These are phyloP conservation scores for Eupithecia insigniata DNA, from an alignment of 2,888 invertebrate genomes.

Conservation along the genomic window DNA sequence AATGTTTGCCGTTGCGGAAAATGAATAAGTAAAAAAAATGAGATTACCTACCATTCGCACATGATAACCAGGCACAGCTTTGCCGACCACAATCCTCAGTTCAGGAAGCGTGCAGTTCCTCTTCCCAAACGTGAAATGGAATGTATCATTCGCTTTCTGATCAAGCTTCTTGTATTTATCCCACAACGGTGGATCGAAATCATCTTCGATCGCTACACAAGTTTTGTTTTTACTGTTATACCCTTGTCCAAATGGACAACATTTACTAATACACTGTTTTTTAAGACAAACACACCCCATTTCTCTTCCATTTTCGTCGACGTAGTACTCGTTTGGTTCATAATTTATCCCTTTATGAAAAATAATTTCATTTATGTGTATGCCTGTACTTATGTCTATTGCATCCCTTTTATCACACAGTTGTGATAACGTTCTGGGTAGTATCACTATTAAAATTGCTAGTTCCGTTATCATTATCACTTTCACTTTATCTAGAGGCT, in stretches of 20 bases:
- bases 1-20: neutral
- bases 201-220: constrained; percentile 50
- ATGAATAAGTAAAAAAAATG: neutral
- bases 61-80: constrained; percentile 43
- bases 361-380: constrained; percentile 48
- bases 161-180: constrained; percentile 49
- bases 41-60: constrained; percentile 57
- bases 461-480: constrained; percentile 41
- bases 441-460: constrained; percentile 37
- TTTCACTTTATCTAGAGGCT: constrained; percentile 9
- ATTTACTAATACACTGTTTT: constrained; percentile 60
- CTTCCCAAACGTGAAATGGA: constrained; percentile 59
- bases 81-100: constrained; percentile 46
- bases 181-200: constrained; percentile 61
- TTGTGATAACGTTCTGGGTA: constrained; percentile 41
- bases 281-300: constrained; percentile 61
- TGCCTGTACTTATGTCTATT: constrained; percentile 59
- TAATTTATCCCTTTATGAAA: constrained; percentile 53
- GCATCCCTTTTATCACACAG: constrained; percentile 48
- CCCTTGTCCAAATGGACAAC: constrained; percentile 62
- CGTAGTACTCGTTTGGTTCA: constrained; percentile 53
- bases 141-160: constrained; percentile 50
- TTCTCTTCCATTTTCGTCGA: constrained; percentile 47
- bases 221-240: constrained; percentile 44
- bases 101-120: constrained; percentile 50